These are phyloP conservation scores for Argentina silus DNA, from an alignment of 2,797 vertebrate species.

Conservation along the genomic window DNA sequence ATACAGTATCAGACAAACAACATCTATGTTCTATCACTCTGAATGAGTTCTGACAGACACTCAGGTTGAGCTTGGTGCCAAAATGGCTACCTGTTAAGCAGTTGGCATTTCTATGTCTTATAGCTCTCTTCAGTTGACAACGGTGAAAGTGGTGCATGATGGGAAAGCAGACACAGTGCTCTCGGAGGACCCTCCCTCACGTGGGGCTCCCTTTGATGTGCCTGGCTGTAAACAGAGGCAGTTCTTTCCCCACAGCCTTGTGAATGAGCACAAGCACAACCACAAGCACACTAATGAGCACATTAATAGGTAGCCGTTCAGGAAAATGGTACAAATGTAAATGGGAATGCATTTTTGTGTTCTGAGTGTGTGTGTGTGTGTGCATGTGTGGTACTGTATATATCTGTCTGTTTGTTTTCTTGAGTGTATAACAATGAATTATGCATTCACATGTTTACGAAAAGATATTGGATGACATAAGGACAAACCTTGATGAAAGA, in stretches of 20 bases:
- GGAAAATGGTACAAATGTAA: constrained; percentile 75
- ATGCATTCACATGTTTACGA: not conserved
- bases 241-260: constrained; percentile 69
- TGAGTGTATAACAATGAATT: not conserved
- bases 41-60: not conserved
- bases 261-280: constrained; percentile 62
- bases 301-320: constrained; percentile 78
- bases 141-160: constrained; percentile 59
- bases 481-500: not conserved
- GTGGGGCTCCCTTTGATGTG: constrained; percentile 74
- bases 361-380: constrained; percentile 2
- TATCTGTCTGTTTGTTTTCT: not conserved
- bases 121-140: not conserved
- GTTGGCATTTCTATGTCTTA: not conserved
- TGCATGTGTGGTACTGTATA: constrained; percentile 3
- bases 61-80: not conserved
- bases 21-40: too few relatives aligned
- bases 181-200: constrained; percentile 65
- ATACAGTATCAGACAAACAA: too few relatives aligned
- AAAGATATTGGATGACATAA: not conserved
- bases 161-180: constrained; percentile 69
- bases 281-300: constrained; percentile 81
- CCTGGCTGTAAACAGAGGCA: constrained; percentile 76
- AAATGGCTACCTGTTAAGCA: too few relatives aligned
- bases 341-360: constrained; percentile 47